Percentiles rank a stretch among this genome's conserved stretches.
These are phyloP conservation scores for Hypsibius dujardini DNA, from an alignment of 1,140 invertebrate genomes.

Conservation along the genomic window DNA sequence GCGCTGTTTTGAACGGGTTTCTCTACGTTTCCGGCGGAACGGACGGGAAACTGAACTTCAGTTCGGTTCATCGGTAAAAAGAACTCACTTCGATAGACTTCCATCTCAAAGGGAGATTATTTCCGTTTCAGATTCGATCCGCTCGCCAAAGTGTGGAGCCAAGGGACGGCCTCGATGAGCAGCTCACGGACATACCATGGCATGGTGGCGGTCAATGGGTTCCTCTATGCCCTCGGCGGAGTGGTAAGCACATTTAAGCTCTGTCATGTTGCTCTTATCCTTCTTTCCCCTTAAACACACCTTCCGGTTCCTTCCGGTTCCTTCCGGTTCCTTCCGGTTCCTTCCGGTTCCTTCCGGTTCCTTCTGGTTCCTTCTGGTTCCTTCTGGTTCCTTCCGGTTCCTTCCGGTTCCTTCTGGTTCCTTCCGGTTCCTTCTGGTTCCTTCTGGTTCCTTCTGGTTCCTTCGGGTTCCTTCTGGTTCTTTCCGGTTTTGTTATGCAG, in stretches of 20 bases:
- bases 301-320: no score
- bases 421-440: no score
- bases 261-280: no score
- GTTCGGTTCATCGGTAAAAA: not conserved
- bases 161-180: not conserved
- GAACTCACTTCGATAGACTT: not conserved
- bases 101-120: not conserved
- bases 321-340: no score
- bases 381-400: no score
- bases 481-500: not conserved
- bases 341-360: no score
- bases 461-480: no score
- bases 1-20: not conserved
- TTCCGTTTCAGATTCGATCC: not conserved
- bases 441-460: no score
- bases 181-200: not conserved
- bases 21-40: constrained; percentile 11
- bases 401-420: no score
- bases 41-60: not conserved
- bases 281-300: no score
- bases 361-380: no score
- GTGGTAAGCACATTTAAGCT: not conserved
- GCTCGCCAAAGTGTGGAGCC: not conserved
- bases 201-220: not conserved
- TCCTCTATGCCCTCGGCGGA: not conserved